Conservation (phyloP, 2,113 vertebrate species). For the Blennius ocellaris region DNA sequence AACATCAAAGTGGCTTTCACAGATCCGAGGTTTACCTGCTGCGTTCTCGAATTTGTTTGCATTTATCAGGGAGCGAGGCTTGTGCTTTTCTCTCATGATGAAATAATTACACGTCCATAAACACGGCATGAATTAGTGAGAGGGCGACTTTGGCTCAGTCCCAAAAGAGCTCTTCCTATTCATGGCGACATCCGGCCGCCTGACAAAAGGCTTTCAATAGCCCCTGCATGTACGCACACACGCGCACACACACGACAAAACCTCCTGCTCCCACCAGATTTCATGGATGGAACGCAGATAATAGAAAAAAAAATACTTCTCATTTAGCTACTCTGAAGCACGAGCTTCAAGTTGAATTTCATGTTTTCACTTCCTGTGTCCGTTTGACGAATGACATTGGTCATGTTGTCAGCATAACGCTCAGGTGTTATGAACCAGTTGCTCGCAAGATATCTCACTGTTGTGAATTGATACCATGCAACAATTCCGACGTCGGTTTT, state of each 20-base stretch:
- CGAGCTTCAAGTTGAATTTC: background rate
- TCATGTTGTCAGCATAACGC: slow-evolving; percentile 46
- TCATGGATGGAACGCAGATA: slow-evolving; percentile 52
- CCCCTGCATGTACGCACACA: slow-evolving; percentile 7
- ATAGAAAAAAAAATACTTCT: slow-evolving; percentile 45
- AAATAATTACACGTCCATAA: slow-evolving; percentile 30
- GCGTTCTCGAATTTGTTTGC: slow-evolving; percentile 16
- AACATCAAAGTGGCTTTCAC: slow-evolving; percentile 28
- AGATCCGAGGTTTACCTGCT: slow-evolving; percentile 21
- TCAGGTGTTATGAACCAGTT: slow-evolving; percentile 1
- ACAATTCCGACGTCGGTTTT: no score
- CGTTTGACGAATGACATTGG: slow-evolving; percentile 36
- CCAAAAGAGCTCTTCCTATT: slow-evolving; percentile 69
- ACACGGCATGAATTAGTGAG: background rate
- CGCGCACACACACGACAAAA: background rate
- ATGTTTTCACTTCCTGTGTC: background rate
- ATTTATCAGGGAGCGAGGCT: slow-evolving; percentile 5
- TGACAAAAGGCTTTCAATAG: slow-evolving; percentile 73
- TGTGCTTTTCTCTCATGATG: slow-evolving; percentile 6
- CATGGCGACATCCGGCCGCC: slow-evolving; percentile 69
- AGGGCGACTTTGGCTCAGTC: slow-evolving; percentile 47
- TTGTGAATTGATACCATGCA: slow-evolving; percentile 25
- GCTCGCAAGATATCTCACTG: background rate
- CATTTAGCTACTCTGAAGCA: background rate
- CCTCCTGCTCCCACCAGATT: slow-evolving; percentile 42